Base-by-base conservation (phyloP, 92 coral and sea anemone species). In the Scolanthus callimorphus region DNA sequence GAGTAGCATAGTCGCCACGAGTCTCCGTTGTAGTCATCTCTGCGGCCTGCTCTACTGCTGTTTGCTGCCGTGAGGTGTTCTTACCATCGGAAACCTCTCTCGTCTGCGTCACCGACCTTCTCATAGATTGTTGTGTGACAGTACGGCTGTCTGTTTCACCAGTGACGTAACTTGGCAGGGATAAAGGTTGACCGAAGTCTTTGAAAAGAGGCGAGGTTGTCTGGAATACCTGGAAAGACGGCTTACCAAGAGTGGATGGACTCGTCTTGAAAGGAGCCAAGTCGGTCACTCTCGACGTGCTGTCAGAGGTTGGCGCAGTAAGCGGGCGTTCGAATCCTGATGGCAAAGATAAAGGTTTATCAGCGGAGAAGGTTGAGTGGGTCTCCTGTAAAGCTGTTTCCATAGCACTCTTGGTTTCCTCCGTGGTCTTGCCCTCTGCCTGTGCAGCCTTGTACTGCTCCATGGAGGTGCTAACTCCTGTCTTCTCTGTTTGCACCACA, bases 331-430 rank as follows among this genome's bases (percentile, higher is more conserved):
- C 41, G 41, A 34, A 34, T 34, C 41, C 41, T 6, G n/a, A n/a
- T n/a, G n/a, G n/a, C n/a, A n/a, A n/a, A n/a, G n/a, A n/a, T n/a
- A n/a, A n/a, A n/a, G n/a, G n/a, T n/a, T n/a, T n/a, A n/a, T n/a
- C n/a, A 51, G 15, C 20, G 8, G 1, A 38, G 43, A 26, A 66
- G 2, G 73, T 34, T 13, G 53, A 51, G 23, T 31, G 6, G 19
- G 52, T 12, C 13, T 66, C 73, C 28, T 54, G 73, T 17, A 66
- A 3, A 25, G 62, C 24, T 3, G 39, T 23, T 31, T 50, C 29
- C 20, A 62, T 8, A 21, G 23, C 41, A 12, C 17, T 11, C 39
- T 31, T 38, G 22, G 30, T 54, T 37, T 66, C 62, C 31, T 66
- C 29, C 0, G 62, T 66, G 27, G 8, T 12, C 39, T 23, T 39